Base-by-base conservation (phyloP, 2,888 invertebrate genomes). In the Leptopilina syphax region DNA sequence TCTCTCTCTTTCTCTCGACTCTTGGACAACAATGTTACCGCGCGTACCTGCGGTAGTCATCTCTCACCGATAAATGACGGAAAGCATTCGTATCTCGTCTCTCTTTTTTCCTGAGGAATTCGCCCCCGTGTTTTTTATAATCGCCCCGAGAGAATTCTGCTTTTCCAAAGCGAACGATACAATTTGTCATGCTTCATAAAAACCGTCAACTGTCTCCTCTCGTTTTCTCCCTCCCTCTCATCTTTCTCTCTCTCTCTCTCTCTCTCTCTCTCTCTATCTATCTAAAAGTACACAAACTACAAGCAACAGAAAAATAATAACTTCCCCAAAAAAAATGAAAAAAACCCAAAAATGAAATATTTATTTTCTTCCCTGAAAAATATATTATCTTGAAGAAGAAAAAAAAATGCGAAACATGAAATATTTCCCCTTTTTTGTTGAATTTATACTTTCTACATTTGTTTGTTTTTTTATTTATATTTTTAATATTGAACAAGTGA, bases 21-120 rank as follows among this genome's bases (percentile, higher is more conserved):
- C 73, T 57, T 54, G 81, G 86, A 87, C 85, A 85, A 87, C 85
- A 85, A 87, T 85, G 87, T 87, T 89, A 44, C 44, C 44, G 83
- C 84, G 87, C 84, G 85, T 86, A 86, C 81, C 84, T 86, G 86
- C 85, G 8, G 67, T 41, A 86, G 85, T 87, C 88, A 88, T 88
- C 89, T 87, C 87, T 87, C 88, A 86, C 87, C 89, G 87, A 90
- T 90, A 89, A 89, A 89, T 89, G 89, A 89, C 89, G 84, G 85
- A 85, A 87, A 87, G 87, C 86, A 88, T 86, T 84, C 84, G 84
- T 84, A 83, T 83, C 82, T 67, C 66, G 65, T 70, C 77, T 80
- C 63, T 50, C 50, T 50, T 76, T 76, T 80, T 77, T 78, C 81
- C 13, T 81, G 79, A 73, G 80, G 77, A 82, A 83, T 81, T 70